These are phyloP conservation scores for Liodrosophila aerea DNA, from an alignment of 2,888 invertebrate species.

Conservation along the genomic window DNA sequence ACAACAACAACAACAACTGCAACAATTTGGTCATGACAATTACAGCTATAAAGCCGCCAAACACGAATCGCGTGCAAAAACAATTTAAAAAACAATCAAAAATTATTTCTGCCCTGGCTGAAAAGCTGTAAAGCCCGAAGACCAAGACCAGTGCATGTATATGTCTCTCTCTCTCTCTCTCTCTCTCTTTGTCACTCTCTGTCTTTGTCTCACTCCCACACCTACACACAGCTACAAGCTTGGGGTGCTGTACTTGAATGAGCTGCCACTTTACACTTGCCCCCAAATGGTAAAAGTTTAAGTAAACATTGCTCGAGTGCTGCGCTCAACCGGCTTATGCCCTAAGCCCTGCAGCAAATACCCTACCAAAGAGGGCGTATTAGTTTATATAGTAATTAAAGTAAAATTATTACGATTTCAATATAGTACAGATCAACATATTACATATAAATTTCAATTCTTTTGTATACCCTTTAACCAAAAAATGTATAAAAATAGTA, in stretches of 20 bases:
- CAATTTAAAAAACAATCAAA: slow-evolving; percentile 79
- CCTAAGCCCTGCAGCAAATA: slow-evolving; percentile 9
- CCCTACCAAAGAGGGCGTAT: slow-evolving; percentile 3
- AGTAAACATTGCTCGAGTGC: slow-evolving; percentile 72
- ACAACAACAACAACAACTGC: slow-evolving; percentile 41
- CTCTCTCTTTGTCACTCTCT: slow-evolving; percentile 27
- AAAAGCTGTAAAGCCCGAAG: no score
- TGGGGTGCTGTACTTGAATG: slow-evolving; percentile 29
- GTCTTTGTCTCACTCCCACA: slow-evolving; percentile 51
- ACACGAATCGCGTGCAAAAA: slow-evolving; percentile 77
- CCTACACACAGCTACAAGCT: slow-evolving; percentile 5
- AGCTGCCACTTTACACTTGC: slow-evolving; percentile 69
- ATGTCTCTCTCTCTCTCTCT: slow-evolving; percentile 10
- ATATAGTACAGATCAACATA: no score
- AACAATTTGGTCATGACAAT: slow-evolving; percentile 51
- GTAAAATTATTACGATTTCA: no score
- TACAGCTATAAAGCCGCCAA: slow-evolving; percentile 73
- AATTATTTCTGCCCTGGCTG: slow-evolving; percentile 17
- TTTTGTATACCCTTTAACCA: no score
- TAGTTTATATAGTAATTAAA: background rate
- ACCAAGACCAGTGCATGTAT: no score
- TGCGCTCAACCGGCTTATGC: slow-evolving; percentile 40
- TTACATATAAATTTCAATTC: no score
- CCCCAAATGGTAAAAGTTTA: slow-evolving; percentile 73
- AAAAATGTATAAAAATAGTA: no score